Conservation (phyloP, 2,888 invertebrate genomes). For the Xanthostigma xanthostigma region DNA sequence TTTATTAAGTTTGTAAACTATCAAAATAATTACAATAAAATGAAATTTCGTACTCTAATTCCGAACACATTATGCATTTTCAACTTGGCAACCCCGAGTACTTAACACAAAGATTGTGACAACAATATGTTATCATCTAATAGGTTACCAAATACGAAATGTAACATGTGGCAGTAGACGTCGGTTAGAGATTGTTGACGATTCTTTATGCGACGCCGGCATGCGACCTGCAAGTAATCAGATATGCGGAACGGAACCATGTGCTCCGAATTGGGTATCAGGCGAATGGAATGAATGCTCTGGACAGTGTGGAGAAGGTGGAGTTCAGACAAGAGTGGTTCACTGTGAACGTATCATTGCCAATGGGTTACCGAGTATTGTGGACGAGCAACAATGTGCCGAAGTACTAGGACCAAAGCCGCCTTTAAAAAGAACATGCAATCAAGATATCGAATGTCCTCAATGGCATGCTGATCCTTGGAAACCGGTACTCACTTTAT, state of each 20-base stretch:
- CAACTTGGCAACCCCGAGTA: no score
- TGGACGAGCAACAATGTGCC: conserved; percentile 61
- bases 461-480: conserved; percentile 79
- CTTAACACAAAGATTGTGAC: neutral
- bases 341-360: conserved; percentile 67
- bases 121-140: conserved; percentile 3
- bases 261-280: conserved; percentile 67
- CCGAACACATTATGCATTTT: no score
- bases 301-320: conserved; percentile 64
- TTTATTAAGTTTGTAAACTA: no score
- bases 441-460: conserved; percentile 64
- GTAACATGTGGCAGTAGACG: conserved; percentile 68
- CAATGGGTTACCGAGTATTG: conserved; percentile 52
- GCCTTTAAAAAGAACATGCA: conserved; percentile 52
- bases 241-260: conserved; percentile 59
- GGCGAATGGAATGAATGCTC: conserved; percentile 72
- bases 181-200: conserved; percentile 54
- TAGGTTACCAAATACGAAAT: conserved; percentile 59
- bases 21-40: no score
- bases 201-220: conserved; percentile 61
- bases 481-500: conserved; percentile 54
- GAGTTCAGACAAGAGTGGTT: conserved; percentile 52
- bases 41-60: no score
- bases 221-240: conserved; percentile 55
- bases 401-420: conserved; percentile 54